Conservation (phyloP, 2,797 vertebrate genomes). For the Silurus lanzhouensis region DNA sequence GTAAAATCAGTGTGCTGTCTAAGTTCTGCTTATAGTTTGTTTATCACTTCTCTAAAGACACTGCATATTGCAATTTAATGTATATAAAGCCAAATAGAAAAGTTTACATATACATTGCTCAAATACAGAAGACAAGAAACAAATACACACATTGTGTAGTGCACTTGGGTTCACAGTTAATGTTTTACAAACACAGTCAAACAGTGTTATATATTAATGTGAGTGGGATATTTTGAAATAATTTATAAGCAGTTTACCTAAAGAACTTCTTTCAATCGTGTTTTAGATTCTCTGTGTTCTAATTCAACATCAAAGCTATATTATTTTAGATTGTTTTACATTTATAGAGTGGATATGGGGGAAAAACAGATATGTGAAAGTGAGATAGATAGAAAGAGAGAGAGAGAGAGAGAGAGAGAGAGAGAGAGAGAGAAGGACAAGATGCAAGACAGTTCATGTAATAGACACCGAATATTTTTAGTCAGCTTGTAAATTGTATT, state of each 20-base stretch:
- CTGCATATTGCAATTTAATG: not conserved
- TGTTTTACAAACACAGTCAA: not conserved
- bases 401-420: too few species aligned
- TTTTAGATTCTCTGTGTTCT: not conserved
- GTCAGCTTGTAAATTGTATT: not conserved
- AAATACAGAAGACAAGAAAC: not conserved
- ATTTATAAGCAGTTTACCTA: not conserved
- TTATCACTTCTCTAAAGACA: not conserved
- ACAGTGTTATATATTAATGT: not conserved
- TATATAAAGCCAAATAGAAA: not conserved
- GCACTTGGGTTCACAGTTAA: not conserved
- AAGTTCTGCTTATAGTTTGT: constrained; percentile 10
- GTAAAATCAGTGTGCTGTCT: not conserved
- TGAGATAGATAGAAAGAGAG: too few species aligned
- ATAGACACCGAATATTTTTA: not conserved
- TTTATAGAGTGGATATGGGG: not conserved
- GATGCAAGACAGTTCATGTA: not conserved
- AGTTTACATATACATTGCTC: not conserved
- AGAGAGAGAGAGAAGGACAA: not conserved
- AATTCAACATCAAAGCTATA: not conserved
- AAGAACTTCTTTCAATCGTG: not conserved
- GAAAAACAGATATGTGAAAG: too few species aligned
- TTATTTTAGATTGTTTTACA: not conserved
- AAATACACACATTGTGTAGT: not conserved
- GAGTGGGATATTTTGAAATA: not conserved